These are phyloP conservation scores for Nineta flava DNA, from an alignment of 2,888 invertebrate genomes.

Conservation along the genomic window DNA sequence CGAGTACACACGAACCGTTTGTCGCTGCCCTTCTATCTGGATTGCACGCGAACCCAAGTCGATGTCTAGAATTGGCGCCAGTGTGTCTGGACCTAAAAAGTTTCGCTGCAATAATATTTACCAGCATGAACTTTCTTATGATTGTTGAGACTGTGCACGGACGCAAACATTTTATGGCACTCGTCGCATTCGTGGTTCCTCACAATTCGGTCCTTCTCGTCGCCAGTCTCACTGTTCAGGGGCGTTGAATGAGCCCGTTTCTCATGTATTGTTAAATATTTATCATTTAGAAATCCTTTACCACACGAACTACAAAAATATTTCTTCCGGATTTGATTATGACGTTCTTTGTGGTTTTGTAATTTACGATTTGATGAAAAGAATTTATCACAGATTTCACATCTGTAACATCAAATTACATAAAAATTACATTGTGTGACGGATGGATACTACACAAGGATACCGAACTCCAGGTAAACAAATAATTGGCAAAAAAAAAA, in stretches of 20 bases:
- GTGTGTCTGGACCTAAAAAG: no score
- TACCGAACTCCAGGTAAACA: no score
- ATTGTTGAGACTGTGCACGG: background rate
- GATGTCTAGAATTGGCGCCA: no score
- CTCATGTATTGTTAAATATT: background rate
- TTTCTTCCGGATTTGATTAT: background rate
- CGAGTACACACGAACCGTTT: no score
- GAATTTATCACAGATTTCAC: background rate
- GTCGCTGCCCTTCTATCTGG: no score
- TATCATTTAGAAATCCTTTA: background rate
- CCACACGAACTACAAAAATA: background rate
- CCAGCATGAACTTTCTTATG: background rate
- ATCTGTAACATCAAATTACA: no score
- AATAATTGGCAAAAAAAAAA: no score
- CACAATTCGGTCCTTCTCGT: background rate
- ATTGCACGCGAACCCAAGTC: no score
- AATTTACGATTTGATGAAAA: background rate
- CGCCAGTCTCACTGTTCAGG: background rate
- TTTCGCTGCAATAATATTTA: no score
- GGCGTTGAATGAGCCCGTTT: background rate
- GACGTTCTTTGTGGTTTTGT: background rate
- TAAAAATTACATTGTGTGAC: no score
- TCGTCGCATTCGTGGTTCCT: background rate
- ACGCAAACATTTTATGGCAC: background rate
- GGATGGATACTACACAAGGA: no score